Evolutionary conservation across 2,888 invertebrate species (phyloP).

Genomic region (Drosophila helvetica): DNA sequence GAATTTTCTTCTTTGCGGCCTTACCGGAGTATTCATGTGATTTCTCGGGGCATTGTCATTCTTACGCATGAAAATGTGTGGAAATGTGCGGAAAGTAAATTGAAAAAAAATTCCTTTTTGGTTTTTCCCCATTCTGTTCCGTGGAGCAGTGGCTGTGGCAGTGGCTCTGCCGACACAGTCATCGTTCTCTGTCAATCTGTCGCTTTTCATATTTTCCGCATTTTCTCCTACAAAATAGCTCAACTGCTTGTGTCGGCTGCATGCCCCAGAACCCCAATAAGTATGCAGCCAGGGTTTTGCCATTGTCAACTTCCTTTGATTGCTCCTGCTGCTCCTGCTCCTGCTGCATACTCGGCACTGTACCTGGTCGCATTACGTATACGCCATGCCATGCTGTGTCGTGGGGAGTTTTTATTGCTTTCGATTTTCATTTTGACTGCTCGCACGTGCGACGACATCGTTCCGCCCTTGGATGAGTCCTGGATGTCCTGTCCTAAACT

Average conservation of each 20-base stretch:
- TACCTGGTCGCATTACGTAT: slow-evolving; percentile 59
- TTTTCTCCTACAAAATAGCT: slow-evolving; percentile 47
- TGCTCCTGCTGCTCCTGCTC: slow-evolving; percentile 2
- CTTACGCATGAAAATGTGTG: slow-evolving; percentile 72
- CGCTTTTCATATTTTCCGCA: slow-evolving; percentile 56
- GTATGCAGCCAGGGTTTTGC: slow-evolving; percentile 62
- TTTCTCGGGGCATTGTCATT: slow-evolving; percentile 36
- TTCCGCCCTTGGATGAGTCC: slow-evolving; percentile 7
- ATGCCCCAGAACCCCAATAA: slow-evolving; percentile 59
- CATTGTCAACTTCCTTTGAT: slow-evolving; percentile 52
- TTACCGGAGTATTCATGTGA: slow-evolving; percentile 42
- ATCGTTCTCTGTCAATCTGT: slow-evolving; percentile 47
- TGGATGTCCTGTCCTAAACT: slow-evolving; percentile 54
- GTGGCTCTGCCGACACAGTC: slow-evolving; percentile 15
- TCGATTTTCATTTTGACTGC: slow-evolving; percentile 80
- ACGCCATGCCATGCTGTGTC: slow-evolving; percentile 53
- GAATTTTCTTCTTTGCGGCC: slow-evolving; percentile 36
- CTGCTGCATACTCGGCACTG: slow-evolving; percentile 29
- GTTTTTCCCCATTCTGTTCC: slow-evolving; percentile 8
- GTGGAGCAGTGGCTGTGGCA: not conserved
- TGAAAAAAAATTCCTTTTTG: slow-evolving; percentile 55
- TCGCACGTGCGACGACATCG: slow-evolving; percentile 69
- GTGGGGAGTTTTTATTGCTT: slow-evolving; percentile 77
- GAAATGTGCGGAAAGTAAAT: slow-evolving; percentile 35
- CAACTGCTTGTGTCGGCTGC: slow-evolving; percentile 50